Percentiles rank a stretch among this genome's conserved stretches.
Evolutionary conservation across 2,888 invertebrate species (phyloP).

Genomic region (Craniophora ligustri): DNA sequence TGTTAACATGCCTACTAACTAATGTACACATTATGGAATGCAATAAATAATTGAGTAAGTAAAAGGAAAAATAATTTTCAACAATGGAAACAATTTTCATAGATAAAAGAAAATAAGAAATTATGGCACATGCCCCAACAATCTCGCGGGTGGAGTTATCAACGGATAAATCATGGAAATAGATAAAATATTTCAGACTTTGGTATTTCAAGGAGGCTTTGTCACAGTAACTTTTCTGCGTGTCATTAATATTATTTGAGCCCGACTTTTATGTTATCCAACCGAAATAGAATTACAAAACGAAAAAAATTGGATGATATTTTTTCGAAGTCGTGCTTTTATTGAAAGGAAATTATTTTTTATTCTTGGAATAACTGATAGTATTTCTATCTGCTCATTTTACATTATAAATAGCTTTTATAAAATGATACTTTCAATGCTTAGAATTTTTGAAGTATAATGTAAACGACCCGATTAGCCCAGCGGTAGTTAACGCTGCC

Average conservation of each 20-base stretch:
- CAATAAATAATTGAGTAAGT: too few relatives aligned
- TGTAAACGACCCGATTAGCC: too few relatives aligned
- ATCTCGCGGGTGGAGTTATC: too few relatives aligned
- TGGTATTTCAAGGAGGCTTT: conserved; percentile 1
- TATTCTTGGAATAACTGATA: not conserved
- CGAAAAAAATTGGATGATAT: not conserved
- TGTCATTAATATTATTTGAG: conserved; percentile 1
- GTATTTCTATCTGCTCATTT: not conserved
- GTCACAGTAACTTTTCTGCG: not conserved
- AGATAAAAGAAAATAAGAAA: too few relatives aligned
- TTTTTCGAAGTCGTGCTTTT: not conserved
- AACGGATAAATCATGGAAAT: not conserved
- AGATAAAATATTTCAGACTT: not conserved
- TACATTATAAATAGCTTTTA: not conserved
- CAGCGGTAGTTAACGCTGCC: too few relatives aligned
- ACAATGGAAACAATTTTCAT: too few relatives aligned
- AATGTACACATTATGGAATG: too few relatives aligned
- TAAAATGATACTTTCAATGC: too few relatives aligned
- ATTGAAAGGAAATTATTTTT: not conserved
- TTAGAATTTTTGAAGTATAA: too few relatives aligned
- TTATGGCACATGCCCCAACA: too few relatives aligned
- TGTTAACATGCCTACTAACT: too few relatives aligned
- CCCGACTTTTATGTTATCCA: conserved; percentile 4
- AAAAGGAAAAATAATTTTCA: too few relatives aligned
- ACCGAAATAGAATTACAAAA: not conserved